phyloP scores from a whole-genome alignment of 92 coral and sea anemone genomes.

The Heteractis magnifica region DNA sequence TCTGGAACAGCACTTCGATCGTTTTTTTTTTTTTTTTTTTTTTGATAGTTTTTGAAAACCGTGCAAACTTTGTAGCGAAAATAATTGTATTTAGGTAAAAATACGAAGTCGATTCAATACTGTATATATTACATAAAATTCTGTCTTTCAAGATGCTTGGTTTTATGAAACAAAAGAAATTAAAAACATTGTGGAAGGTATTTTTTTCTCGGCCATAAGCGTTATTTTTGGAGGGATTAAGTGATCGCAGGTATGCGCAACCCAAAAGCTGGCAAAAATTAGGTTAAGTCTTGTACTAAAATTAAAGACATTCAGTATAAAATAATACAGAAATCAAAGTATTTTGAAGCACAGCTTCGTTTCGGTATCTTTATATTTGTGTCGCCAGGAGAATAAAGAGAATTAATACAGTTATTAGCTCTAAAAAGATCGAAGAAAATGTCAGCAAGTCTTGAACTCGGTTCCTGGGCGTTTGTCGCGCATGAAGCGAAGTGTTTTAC shows the following conservation, averaged over 20 bases:
- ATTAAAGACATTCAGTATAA: background rate
- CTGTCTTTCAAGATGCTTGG: background rate
- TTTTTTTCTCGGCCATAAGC: background rate
- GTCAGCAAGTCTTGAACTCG: constrained; percentile 1
- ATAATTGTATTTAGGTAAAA: background rate
- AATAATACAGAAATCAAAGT: background rate
- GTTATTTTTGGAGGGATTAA: constrained; percentile 3
- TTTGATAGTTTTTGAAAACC: background rate
- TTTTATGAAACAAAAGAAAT: background rate
- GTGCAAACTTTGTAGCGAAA: background rate
- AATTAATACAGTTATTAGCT: background rate
- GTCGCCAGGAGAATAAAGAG: background rate
- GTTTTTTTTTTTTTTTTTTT: background rate
- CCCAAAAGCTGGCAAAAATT: background rate
- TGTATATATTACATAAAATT: background rate
- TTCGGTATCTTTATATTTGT: background rate
- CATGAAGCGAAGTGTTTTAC: background rate
- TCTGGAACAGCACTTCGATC: background rate
- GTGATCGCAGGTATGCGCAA: background rate
- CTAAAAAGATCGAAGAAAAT: background rate
- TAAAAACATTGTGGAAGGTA: background rate
- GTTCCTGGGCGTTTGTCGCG: constrained; percentile 14
- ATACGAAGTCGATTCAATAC: background rate
- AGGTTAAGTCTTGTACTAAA: background rate
- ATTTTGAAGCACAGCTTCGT: background rate